These are phyloP conservation scores for Tolmerus cingulatus DNA, from an alignment of 2,888 invertebrate species.

Conservation along the genomic window DNA sequence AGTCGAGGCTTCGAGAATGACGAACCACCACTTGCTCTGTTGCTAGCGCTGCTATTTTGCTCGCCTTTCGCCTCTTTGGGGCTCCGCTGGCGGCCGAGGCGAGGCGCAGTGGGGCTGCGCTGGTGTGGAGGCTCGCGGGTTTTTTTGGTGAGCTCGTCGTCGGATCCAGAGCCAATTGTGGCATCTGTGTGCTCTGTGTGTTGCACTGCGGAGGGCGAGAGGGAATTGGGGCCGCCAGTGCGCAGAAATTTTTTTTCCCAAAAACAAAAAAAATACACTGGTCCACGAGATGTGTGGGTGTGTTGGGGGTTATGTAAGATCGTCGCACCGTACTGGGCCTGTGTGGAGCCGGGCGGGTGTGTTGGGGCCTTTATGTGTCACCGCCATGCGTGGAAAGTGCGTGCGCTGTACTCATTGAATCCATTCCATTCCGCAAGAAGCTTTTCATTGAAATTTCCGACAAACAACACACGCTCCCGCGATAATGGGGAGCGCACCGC, in stretches of 20 bases:
- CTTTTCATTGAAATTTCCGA: slow-evolving; percentile 26
- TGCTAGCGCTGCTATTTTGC: not conserved
- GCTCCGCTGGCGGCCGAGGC: not conserved
- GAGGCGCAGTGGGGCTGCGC: not conserved
- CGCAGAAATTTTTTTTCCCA: not conserved
- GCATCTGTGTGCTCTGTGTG: not conserved
- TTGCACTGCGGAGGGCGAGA: not conserved
- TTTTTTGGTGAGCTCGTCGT: too few relatives aligned
- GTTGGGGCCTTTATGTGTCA: not conserved
- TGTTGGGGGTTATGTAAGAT: slow-evolving; percentile 6
- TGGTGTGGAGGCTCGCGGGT: not conserved
- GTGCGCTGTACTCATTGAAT: slow-evolving; percentile 26
- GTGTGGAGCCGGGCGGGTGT: not conserved
- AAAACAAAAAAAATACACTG: not conserved
- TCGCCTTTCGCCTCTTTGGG: not conserved
- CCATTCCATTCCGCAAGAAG: slow-evolving; percentile 13
- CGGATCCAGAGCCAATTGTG: not conserved
- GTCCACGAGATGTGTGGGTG: not conserved
- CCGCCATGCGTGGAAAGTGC: slow-evolving; percentile 23
- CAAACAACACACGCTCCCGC: not conserved
- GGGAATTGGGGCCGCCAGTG: too few relatives aligned
- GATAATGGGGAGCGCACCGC: not conserved
- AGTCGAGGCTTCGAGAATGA: not conserved
- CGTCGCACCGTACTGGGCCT: not conserved
- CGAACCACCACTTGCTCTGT: slow-evolving; percentile 2